Base-by-base conservation (phyloP, 2,113 vertebrate species). In the Zapornia atra region DNA sequence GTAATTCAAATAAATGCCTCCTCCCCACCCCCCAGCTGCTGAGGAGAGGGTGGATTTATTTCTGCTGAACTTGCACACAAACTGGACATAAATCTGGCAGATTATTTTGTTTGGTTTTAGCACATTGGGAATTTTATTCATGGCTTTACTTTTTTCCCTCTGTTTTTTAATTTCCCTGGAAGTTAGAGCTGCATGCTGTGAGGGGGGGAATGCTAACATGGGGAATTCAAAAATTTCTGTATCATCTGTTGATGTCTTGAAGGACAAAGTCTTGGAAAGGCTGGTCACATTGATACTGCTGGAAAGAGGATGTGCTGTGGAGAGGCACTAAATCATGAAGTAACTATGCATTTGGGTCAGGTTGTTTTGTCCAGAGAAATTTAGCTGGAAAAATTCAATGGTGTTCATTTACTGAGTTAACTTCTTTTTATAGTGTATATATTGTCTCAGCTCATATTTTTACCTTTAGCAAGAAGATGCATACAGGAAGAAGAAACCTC, bases 401-500 rank as follows among this genome's bases (percentile, higher is more conserved):
- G 76, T 54, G 14, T 83, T 92, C 9, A 53, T 84, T 86, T 88
- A 89, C 53, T 69, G 33, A 78, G 28, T 77, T 77, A 66, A 70
- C 69, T 72, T 88, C 6, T 25, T 93, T 91, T 90, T 82, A 46
- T 80, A 92, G 68, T 34, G 31, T 48, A 59, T 24, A 2, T 59
- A 24, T 83, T 90, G 28, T 86, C 83, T 96, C 71, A 79, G 34
- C 46, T 84, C 28, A 6, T 91, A 13, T 87, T 95, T 94, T 96
- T 59, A 59, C 90, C 68, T 94, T 95, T 90, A 98, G 98, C 98
- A 98, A 93, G 99, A 99, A 91, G 98, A 98, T 57, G 68, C 26
- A 2, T 97, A 97, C 95, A 96, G 91, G 71, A 99, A 98, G 96
- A 99, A 98, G 97, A 99, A 98, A 87, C 98, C 98, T 94, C 95